These are phyloP conservation scores for Venturia canescens DNA, from an alignment of 1,140 invertebrate species.

Conservation along the genomic window DNA sequence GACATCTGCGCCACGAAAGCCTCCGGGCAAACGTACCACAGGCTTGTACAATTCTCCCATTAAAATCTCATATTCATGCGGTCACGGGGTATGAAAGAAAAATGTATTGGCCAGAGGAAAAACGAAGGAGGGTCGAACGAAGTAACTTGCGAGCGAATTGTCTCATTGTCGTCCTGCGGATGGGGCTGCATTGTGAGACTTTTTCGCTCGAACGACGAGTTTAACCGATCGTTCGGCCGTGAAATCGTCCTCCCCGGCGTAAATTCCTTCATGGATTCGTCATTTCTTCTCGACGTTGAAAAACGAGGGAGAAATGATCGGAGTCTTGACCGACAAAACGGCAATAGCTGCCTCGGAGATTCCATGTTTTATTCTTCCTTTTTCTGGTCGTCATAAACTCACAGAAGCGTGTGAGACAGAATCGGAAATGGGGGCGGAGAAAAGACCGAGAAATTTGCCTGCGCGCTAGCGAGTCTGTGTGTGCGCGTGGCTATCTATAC, in stretches of 20 bases:
- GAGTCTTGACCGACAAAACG: too few relatives aligned
- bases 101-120: background rate
- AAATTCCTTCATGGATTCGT: background rate
- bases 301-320: too few relatives aligned
- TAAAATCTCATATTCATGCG: conserved; percentile 7
- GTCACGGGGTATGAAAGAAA: background rate
- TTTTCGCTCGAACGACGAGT: background rate
- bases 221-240: conserved; percentile 2
- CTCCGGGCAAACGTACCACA: background rate
- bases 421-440: conserved; percentile 3
- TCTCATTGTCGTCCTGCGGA: background rate
- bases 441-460: background rate
- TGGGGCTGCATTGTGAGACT: background rate
- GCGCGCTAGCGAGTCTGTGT: too few relatives aligned
- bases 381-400: too few relatives aligned
- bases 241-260: background rate
- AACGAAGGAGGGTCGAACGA: background rate
- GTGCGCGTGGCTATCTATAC: too few relatives aligned
- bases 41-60: background rate
- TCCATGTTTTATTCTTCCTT: too few relatives aligned
- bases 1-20: conserved; percentile 1
- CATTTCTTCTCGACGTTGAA: background rate
- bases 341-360: too few relatives aligned
- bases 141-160: background rate
- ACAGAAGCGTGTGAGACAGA: background rate